Percentiles rank a stretch among this genome's conserved stretches.
Evolutionary conservation across 1,140 invertebrate species (phyloP).

Genomic region (Trichonephila inaurata): DNA sequence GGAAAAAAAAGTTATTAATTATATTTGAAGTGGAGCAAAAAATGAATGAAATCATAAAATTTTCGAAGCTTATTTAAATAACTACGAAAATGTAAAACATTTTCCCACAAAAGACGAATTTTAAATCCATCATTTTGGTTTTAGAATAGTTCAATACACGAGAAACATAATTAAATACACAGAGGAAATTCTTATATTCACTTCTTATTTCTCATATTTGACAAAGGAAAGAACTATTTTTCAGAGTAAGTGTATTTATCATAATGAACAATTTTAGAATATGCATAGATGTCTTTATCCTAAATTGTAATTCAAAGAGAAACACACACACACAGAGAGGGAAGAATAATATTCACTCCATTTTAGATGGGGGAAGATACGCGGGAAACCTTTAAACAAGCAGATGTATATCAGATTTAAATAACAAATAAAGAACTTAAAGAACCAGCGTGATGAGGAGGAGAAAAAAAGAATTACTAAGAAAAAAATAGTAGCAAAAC

Average conservation of each 20-base stretch:
- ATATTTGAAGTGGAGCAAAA: too few species aligned
- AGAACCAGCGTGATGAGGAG: not conserved
- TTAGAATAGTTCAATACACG: too few species aligned
- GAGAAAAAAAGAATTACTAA: not conserved
- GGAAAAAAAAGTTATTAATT: too few species aligned
- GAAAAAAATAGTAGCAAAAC: not conserved
- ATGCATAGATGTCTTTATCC: not conserved
- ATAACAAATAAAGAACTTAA: slow-evolving; percentile 19
- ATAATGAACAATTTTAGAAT: not conserved
- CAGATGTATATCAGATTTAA: slow-evolving; percentile 16
- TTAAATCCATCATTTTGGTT: too few species aligned
- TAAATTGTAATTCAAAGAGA: not conserved
- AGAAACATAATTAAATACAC: too few species aligned
- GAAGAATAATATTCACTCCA: not conserved
- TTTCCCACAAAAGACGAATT: too few species aligned
- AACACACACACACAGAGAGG: not conserved
- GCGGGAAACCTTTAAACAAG: not conserved
- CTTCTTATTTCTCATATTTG: too few species aligned
- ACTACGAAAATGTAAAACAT: too few species aligned
- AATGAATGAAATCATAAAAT: too few species aligned
- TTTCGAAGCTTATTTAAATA: too few species aligned
- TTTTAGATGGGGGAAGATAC: not conserved
- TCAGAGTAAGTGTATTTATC: not conserved
- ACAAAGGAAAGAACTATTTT: not conserved
- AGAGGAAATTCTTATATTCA: too few species aligned